Evolutionary conservation across 2,888 invertebrate species (phyloP).

Genomic region (Coenonympha glycerion): DNA sequence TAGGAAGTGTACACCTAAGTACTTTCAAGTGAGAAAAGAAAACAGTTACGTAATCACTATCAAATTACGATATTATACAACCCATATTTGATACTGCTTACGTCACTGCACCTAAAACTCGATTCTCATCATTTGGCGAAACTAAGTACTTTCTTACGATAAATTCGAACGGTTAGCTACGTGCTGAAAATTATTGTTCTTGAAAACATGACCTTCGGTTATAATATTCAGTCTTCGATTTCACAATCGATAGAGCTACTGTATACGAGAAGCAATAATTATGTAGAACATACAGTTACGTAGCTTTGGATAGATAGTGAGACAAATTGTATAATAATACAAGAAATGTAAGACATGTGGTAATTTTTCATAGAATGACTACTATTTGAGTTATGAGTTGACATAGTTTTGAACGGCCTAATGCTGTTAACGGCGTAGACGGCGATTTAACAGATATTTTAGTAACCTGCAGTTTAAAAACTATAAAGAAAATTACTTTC

Average conservation of each 20-base stretch:
- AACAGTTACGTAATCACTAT: not conserved
- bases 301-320: too few relatives aligned
- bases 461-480: too few relatives aligned
- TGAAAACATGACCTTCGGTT: not conserved
- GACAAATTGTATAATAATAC: too few relatives aligned
- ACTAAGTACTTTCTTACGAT: not conserved
- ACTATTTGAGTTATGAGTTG: too few relatives aligned
- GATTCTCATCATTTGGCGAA: not conserved
- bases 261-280: too few relatives aligned
- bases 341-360: too few relatives aligned
- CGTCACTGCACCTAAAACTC: not conserved
- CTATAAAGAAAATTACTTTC: too few relatives aligned
- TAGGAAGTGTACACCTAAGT: not conserved
- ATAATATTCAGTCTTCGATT: not conserved
- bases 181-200: not conserved
- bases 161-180: not conserved
- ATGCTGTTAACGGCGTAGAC: too few relatives aligned
- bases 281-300: too few relatives aligned
- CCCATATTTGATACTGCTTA: not conserved
- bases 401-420: too few relatives aligned
- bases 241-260: constrained; percentile 1
- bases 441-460: too few relatives aligned
- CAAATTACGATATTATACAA: not conserved
- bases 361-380: too few relatives aligned
- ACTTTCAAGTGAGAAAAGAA: not conserved